Evolutionary conservation across 2,113 vertebrate genomes (phyloP).

Genomic region (Oreochromis spilurus): DNA sequence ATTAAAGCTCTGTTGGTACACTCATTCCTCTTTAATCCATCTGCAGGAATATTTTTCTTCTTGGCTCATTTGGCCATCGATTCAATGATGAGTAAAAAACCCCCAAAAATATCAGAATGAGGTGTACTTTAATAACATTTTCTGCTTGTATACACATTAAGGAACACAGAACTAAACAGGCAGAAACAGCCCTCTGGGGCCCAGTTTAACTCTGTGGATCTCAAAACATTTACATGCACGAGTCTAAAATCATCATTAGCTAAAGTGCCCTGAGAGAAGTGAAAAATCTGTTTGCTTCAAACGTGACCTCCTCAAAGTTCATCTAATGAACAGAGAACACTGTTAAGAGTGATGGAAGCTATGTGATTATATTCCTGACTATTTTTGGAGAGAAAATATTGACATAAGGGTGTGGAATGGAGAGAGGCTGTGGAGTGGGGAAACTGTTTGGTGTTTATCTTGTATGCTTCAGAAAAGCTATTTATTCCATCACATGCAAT

Average conservation of each 20-base stretch:
- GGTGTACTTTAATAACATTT: background rate
- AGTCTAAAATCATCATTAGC: background rate
- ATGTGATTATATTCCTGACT: background rate
- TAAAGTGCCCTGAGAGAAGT: background rate
- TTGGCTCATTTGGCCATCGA: background rate
- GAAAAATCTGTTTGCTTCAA: slow-evolving; percentile 1
- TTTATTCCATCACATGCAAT: background rate
- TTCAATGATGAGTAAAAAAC: background rate
- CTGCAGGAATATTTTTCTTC: background rate
- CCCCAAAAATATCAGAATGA: background rate
- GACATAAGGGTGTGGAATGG: background rate
- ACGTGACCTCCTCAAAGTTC: background rate
- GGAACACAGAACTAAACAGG: background rate
- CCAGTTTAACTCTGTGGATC: background rate
- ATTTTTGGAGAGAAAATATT: slow-evolving; percentile 12
- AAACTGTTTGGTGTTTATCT: background rate
- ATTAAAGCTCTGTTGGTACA: slow-evolving; percentile 7
- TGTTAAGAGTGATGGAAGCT: background rate
- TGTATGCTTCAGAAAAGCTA: background rate
- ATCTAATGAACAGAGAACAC: background rate
- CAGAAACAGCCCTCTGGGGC: background rate
- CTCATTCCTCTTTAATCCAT: background rate
- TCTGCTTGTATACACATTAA: background rate
- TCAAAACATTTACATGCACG: background rate
- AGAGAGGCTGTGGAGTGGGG: background rate